These are phyloP conservation scores for Anoplolepis gracilipes DNA, from an alignment of 1,140 invertebrate species.

Conservation along the genomic window DNA sequence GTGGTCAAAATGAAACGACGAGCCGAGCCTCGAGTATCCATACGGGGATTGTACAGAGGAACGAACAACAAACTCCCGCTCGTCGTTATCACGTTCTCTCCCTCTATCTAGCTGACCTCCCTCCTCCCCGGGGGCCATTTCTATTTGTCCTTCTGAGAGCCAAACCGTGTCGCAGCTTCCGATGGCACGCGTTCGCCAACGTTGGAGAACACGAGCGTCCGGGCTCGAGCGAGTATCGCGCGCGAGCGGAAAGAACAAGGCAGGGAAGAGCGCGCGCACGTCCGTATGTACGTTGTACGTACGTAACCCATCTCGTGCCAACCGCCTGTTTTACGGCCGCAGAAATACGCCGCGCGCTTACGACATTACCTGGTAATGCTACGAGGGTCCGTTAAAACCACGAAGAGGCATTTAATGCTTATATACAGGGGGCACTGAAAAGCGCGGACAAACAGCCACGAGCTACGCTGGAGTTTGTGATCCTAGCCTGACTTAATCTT, in stretches of 20 bases:
- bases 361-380: slow-evolving; percentile 36
- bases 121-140: slow-evolving; percentile 77
- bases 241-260: slow-evolving; percentile 30
- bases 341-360: slow-evolving; percentile 70
- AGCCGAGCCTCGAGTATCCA: slow-evolving; percentile 57
- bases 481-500: slow-evolving; percentile 29
- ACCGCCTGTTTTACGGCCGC: slow-evolving; percentile 78
- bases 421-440: slow-evolving; percentile 15
- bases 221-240: not conserved
- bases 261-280: slow-evolving; percentile 19
- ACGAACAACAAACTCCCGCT: slow-evolving; percentile 76
- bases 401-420: slow-evolving; percentile 45
- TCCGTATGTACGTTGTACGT: too few species aligned
- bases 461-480: not conserved
- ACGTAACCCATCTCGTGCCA: slow-evolving; percentile 52
- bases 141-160: slow-evolving; percentile 85
- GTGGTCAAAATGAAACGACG: slow-evolving; percentile 50
- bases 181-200: slow-evolving; percentile 78
- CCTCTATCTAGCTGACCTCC: slow-evolving; percentile 58
- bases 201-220: slow-evolving; percentile 65
- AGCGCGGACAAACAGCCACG: slow-evolving; percentile 34
- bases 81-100: slow-evolving; percentile 80
- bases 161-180: slow-evolving; percentile 83
- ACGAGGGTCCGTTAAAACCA: not conserved
- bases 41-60: slow-evolving; percentile 59